Evolutionary conservation across 2,888 invertebrate species (phyloP).

Genomic region (Polydrusus tereticollis): DNA sequence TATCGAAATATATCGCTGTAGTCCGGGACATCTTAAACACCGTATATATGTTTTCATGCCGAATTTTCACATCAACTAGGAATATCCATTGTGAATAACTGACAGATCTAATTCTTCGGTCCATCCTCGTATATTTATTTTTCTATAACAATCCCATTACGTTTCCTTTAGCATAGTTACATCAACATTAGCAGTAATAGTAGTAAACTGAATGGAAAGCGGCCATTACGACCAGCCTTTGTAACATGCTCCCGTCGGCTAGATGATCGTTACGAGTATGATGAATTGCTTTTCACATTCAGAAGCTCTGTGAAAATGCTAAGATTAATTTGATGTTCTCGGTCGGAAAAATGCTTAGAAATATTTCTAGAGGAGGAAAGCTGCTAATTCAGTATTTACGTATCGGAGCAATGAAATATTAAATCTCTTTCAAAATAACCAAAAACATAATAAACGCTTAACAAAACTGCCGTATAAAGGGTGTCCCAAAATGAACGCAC

Average conservation of each 20-base stretch:
- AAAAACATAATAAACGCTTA: too few species aligned
- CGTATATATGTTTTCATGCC: too few species aligned
- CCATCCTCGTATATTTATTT: not conserved
- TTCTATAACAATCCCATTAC: not conserved
- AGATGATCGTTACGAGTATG: conserved; percentile 38
- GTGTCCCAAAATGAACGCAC: too few species aligned
- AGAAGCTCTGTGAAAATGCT: conserved; percentile 10
- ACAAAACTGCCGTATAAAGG: too few species aligned
- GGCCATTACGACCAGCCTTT: conserved; percentile 32
- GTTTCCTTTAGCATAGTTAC: conserved; percentile 17
- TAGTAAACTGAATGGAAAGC: conserved; percentile 38
- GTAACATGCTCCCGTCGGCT: conserved; percentile 30
- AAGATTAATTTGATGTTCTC: conserved; percentile 5
- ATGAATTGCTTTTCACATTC: conserved; percentile 37
- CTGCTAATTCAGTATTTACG: not conserved
- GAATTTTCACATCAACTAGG: too few species aligned
- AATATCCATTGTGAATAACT: too few species aligned
- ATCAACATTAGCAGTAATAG: conserved; percentile 41
- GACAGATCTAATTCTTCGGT: not conserved
- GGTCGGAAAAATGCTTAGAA: not conserved
- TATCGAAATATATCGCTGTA: too few species aligned
- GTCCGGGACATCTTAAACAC: too few species aligned
- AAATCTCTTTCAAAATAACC: too few species aligned
- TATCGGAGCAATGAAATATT: not conserved
- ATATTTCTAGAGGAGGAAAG: not conserved